Conservation (phyloP, 2,113 vertebrate species). For the Brachyistius frenatus region DNA sequence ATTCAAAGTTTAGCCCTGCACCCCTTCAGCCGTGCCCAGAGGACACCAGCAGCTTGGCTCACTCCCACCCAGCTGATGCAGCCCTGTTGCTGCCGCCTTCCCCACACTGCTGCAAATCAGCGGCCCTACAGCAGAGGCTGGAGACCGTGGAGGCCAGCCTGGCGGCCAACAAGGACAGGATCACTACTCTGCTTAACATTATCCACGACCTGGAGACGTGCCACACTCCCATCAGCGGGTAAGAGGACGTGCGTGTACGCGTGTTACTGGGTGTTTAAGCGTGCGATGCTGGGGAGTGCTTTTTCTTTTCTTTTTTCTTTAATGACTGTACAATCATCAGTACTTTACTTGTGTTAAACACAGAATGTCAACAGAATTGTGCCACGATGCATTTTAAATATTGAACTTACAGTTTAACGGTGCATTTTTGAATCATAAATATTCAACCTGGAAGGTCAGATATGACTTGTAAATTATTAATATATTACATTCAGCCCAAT, state of each 20-base stretch:
- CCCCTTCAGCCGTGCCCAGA: constrained; percentile 39
- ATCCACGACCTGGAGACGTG: constrained; percentile 84
- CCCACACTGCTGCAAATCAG: constrained; percentile 69
- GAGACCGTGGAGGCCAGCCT: constrained; percentile 81
- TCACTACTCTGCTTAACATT: constrained; percentile 83
- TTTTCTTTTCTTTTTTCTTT: background rate
- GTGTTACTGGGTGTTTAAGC: background rate
- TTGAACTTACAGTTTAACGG: background rate
- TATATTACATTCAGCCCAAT: constrained; percentile 14
- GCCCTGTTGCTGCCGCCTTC: constrained; percentile 69
- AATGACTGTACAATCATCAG: background rate
- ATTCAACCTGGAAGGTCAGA: constrained; percentile 13
- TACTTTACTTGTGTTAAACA: background rate
- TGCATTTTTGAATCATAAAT: background rate
- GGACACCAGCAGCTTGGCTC: constrained; percentile 54
- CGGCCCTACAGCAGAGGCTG: constrained; percentile 75
- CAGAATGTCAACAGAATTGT: background rate
- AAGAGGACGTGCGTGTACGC: constrained; percentile 41
- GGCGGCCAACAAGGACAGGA: constrained; percentile 83
- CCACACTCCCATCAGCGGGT: constrained; percentile 76
- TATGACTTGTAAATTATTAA: constrained; percentile 30
- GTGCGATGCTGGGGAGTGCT: background rate
- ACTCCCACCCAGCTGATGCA: constrained; percentile 74
- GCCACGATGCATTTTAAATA: background rate
- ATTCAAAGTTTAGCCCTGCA: constrained; percentile 28